Percentiles rank a stretch among this genome's conserved stretches.
Conservation (phyloP, 2,888 invertebrate species). For the Lacanobia oleracea region DNA sequence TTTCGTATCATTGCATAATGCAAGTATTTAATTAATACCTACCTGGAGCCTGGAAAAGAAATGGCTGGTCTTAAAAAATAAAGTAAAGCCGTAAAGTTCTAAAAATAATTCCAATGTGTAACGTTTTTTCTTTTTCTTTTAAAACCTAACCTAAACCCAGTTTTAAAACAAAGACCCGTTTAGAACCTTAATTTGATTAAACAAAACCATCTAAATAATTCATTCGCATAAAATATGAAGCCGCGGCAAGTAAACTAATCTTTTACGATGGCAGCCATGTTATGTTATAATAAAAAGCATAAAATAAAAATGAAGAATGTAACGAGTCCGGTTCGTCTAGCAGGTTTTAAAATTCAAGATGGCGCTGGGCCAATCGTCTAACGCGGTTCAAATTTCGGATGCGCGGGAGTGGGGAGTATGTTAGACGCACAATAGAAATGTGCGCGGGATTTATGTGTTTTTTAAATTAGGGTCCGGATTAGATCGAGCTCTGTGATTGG, state of each 20-base stretch:
- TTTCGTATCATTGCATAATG: too few species aligned
- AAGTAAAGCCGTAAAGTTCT: too few species aligned
- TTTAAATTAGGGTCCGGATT: slow-evolving; percentile 48
- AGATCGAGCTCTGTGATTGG: slow-evolving; percentile 36
- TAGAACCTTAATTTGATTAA: not conserved
- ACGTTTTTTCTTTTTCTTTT: not conserved
- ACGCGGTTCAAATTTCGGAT: slow-evolving; percentile 86
- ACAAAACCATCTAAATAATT: slow-evolving; percentile 2
- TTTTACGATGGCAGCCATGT: slow-evolving; percentile 49
- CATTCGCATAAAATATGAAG: slow-evolving; percentile 36
- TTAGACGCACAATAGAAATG: slow-evolving; percentile 75
- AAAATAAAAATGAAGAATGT: slow-evolving; percentile 64
- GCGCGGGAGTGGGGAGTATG: slow-evolving; percentile 78
- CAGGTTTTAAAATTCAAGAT: slow-evolving; percentile 67
- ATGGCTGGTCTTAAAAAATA: too few species aligned
- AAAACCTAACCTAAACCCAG: not conserved
- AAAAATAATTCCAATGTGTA: not conserved
- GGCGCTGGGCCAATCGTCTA: slow-evolving; percentile 84
- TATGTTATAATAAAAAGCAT: slow-evolving; percentile 57
- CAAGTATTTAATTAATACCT: too few species aligned
- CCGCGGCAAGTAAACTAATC: slow-evolving; percentile 28
- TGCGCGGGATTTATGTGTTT: slow-evolving; percentile 39
- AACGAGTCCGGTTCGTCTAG: slow-evolving; percentile 58
- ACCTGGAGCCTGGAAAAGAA: too few species aligned
- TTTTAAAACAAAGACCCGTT: not conserved